A percentile compares a stretch with the other conserved stretches of the same genome.
phyloP scores from a whole-genome alignment of 2,113 vertebrate genomes.

The Menidia beryllina region DNA sequence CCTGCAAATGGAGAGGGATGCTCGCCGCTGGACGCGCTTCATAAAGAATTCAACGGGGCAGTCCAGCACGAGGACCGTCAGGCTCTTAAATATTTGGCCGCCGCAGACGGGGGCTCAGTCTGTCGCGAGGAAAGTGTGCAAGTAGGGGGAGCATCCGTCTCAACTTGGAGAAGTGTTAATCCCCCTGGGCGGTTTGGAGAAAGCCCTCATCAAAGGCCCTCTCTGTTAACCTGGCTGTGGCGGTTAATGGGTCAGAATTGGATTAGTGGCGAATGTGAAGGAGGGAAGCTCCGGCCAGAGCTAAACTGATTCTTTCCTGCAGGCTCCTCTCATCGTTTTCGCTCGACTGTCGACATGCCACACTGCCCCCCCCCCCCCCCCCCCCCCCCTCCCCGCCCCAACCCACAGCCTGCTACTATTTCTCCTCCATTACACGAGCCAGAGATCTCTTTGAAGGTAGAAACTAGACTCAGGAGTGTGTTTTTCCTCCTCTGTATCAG shows the following conservation, averaged over 20 bases:
- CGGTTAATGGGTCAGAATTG: conserved; percentile 62
- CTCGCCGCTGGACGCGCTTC: not conserved
- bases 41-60: conserved; percentile 38
- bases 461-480: conserved; percentile 26
- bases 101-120: too few species aligned
- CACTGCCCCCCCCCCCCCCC: not conserved
- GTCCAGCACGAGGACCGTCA: conserved; percentile 7
- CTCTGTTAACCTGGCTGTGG: conserved; percentile 58
- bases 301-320: conserved; percentile 25
- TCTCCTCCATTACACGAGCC: conserved; percentile 31
- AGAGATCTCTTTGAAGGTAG: conserved; percentile 44
- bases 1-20: not conserved
- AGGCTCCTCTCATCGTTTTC: conserved; percentile 28
- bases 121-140: not conserved
- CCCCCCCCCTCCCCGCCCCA: not conserved
- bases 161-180: conserved; percentile 38
- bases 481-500: conserved; percentile 35
- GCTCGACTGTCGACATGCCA: conserved; percentile 11
- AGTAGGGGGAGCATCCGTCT: conserved; percentile 19
- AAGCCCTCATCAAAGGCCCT: conserved; percentile 57
- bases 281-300: conserved; percentile 26
- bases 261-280: conserved; percentile 51
- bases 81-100: not conserved
- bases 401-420: not conserved
- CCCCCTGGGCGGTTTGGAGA: conserved; percentile 45